Conservation (phyloP, 2,888 invertebrate species). For the Heliconius sara region DNA sequence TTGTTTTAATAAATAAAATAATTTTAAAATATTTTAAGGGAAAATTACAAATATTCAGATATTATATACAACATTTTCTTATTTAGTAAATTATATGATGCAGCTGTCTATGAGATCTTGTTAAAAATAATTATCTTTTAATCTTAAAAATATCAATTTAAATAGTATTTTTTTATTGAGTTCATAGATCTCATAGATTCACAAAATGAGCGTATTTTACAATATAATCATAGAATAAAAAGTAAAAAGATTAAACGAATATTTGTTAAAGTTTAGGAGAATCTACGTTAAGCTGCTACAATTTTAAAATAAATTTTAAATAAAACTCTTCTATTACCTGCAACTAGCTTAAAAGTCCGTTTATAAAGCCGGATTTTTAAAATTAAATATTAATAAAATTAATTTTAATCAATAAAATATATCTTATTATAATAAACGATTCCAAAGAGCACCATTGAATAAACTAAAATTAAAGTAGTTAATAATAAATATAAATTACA, state of each 20-base stretch:
- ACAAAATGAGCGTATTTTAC: background rate
- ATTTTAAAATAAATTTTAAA: background rate
- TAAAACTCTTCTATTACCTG: background rate
- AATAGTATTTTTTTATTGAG: background rate
- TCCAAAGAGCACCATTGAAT: background rate
- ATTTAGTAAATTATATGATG: background rate
- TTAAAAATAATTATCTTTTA: background rate
- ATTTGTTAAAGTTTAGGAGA: background rate
- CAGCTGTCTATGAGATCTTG: background rate
- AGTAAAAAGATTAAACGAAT: background rate
- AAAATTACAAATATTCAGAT: background rate
- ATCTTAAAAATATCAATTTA: background rate
- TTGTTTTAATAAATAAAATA: background rate
- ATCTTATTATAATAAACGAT: background rate
- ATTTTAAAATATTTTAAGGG: background rate
- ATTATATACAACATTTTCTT: background rate
- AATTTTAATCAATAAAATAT: background rate
- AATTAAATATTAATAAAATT: background rate
- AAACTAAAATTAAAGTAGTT: background rate
- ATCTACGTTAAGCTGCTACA: background rate
- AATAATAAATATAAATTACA: background rate
- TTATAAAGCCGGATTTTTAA: slow-evolving; percentile 19
- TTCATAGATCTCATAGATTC: background rate
- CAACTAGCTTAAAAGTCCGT: slow-evolving; percentile 25
- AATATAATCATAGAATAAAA: background rate